Evolutionary conservation across 1,140 invertebrate species (phyloP), one percentile per base, ranked within the genome.

Genomic region (Uloborus diversus): DNA sequence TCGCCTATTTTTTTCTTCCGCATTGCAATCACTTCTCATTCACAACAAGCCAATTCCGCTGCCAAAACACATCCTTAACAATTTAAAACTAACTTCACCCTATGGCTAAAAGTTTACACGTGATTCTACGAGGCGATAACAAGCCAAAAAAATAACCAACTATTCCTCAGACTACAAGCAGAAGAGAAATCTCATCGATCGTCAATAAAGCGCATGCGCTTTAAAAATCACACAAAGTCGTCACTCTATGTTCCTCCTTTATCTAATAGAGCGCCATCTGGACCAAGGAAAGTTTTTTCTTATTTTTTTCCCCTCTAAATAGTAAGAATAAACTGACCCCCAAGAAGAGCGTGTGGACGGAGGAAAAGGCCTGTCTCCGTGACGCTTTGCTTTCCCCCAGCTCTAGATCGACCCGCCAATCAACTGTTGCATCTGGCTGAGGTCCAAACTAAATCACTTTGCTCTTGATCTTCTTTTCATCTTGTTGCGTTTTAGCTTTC

Each of bases 381-480:
- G 27, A 32, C 30, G 47, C 49, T 28, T 47, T n/a, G 7, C 64
- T 25, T 14, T 51, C 49, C 51, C 32, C 49, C 56, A 9, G 9
- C 9, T 56, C 49, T 33, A n/a, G 35, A 59, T 59, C 51, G 69
- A 71, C 69, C 69, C 23, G 33, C 33, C 25, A 23, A 69, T 69
- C 66, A 71, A 71, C 69, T 59, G 69, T 71, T 71, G 69, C 69
- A 59, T 59, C 69, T 71, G 51, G 51, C 69, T 42, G 13, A 13
- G 33, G 11, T 69, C 66, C 66, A 69, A 69, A 69, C 11, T 59
- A 25, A 11, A 59, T 59, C 25, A 27, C 20, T 28, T 11, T 49
- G 42, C 37, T 49, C 42, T 32, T 49, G 27, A 53, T 32, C 66
- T 56, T 53, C 66, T 56, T 56, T 32, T 32, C 47, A 35, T 56